Base-by-base conservation (phyloP, 1,140 invertebrate genomes). In the Zaprionus nigranus region DNA sequence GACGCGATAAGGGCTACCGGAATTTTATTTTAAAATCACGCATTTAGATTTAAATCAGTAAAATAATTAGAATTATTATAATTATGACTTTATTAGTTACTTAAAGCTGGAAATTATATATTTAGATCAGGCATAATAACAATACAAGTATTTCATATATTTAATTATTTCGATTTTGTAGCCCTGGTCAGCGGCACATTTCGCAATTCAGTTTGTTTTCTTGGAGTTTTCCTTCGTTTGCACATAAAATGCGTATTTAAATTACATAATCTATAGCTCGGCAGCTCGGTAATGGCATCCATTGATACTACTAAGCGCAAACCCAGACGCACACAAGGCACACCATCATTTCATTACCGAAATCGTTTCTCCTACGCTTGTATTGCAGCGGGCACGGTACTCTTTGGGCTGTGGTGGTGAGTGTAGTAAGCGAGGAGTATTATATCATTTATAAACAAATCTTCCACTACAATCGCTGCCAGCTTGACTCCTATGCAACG, bases 261-360 rank as follows among this genome's bases (percentile, higher is more conserved):
- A 85, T 90, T 90, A 90, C 85, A 90, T 90, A 90, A 90, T 34
- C 36, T 49, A 63, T 13, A 68, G n/a, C 20, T 59, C 11, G 46
- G 38, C 40, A 70, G 17, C 62, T 40, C 58, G 78, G 90, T 88
- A 73, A 92, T 92, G 91, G 91, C 82, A 66, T 67, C 75, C 17
- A 90, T 83, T 63, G 86, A 92, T 56, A 78, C 75, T 5, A 85
- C 38, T n/a, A 82, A 81, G 59, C 81, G 91, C 20, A 92, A 92
- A 79, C 92, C 92, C 20, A 76, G 92, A 80, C 84, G 90, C 64
- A 92, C 87, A 28, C 65, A 78, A 62, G 92, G 92, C 30, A 92
- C 92, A 36, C 91, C 91, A 13, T 86, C 92, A 26, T 92, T 77
- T 63, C 40, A 63, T 5, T 90, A 84, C 57, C 77, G 92, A 36